A percentile compares a stretch with the other conserved stretches of the same genome.
phyloP scores from a whole-genome alignment of 2,888 invertebrate species.

The Hypomecis atomaria region DNA sequence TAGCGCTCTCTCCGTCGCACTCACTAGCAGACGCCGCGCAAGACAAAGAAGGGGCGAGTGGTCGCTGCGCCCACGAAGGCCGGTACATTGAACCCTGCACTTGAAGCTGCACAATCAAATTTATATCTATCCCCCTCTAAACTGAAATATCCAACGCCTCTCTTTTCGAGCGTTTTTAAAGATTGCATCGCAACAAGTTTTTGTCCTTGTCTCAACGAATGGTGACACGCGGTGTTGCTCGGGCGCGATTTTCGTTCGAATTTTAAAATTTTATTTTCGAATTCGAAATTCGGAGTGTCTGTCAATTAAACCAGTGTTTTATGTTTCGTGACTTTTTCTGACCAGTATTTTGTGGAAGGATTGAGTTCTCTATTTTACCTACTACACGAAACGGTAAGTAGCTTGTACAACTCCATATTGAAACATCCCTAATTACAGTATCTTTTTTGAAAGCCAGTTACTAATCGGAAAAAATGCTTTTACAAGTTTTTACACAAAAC shows the following conservation, averaged over 20 bases:
- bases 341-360: slow-evolving; percentile 15
- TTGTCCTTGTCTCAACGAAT: slow-evolving; percentile 42
- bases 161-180: slow-evolving; percentile 53
- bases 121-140: slow-evolving; percentile 62
- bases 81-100: slow-evolving; percentile 76
- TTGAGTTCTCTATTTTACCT: background rate
- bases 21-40: slow-evolving; percentile 35
- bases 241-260: slow-evolving; percentile 47
- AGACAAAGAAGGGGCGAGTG: slow-evolving; percentile 55
- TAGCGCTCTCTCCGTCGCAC: slow-evolving; percentile 55
- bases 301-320: slow-evolving; percentile 18
- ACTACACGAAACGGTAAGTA: background rate
- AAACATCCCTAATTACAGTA: background rate
- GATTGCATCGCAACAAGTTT: slow-evolving; percentile 44
- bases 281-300: slow-evolving; percentile 29
- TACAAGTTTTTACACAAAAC: too few species aligned
- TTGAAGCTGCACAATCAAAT: slow-evolving; percentile 58
- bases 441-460: background rate
- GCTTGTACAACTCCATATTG: background rate
- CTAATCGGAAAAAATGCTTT: background rate
- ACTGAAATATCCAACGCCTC: slow-evolving; percentile 54
- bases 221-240: slow-evolving; percentile 39
- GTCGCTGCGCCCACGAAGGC: slow-evolving; percentile 79
- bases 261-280: slow-evolving; percentile 36
- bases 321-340: background rate